Percentiles rank a stretch among this genome's conserved stretches.
Evolutionary conservation across 2,113 vertebrate genomes (phyloP).

Genomic region (Sapayoa aenigma): DNA sequence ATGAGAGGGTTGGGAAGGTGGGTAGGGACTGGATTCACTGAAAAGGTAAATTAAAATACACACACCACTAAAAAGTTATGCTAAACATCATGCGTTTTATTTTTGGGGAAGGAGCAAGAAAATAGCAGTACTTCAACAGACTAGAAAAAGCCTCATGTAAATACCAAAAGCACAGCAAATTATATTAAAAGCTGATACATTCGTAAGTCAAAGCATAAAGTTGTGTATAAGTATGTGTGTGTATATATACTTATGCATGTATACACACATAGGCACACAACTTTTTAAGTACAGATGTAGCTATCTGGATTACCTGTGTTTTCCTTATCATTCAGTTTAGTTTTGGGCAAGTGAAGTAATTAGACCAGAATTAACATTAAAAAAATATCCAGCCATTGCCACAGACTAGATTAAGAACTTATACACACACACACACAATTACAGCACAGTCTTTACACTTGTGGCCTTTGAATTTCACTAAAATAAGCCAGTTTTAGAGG

Average conservation of each 20-base stretch:
- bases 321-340: background rate
- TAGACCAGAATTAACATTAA: background rate
- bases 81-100: constrained; percentile 62
- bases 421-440: background rate
- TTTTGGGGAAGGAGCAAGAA: constrained; percentile 35
- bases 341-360: background rate
- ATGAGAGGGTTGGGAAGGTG: background rate
- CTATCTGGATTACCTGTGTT: background rate
- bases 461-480: constrained; percentile 2
- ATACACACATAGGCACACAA: background rate
- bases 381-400: background rate
- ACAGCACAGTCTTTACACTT: constrained; percentile 21
- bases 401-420: constrained; percentile 36
- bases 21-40: background rate
- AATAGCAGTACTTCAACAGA: constrained; percentile 33
- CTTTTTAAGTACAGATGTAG: background rate
- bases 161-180: constrained; percentile 48
- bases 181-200: constrained; percentile 40
- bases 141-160: constrained; percentile 50
- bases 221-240: background rate
- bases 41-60: constrained; percentile 32
- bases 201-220: constrained; percentile 50
- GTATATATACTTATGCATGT: background rate
- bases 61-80: constrained; percentile 6
- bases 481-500: background rate